Evolutionary conservation across 2,888 invertebrate genomes (phyloP), one percentile per base, ranked within the genome.

Genomic region (Ochropacha duplaris): DNA sequence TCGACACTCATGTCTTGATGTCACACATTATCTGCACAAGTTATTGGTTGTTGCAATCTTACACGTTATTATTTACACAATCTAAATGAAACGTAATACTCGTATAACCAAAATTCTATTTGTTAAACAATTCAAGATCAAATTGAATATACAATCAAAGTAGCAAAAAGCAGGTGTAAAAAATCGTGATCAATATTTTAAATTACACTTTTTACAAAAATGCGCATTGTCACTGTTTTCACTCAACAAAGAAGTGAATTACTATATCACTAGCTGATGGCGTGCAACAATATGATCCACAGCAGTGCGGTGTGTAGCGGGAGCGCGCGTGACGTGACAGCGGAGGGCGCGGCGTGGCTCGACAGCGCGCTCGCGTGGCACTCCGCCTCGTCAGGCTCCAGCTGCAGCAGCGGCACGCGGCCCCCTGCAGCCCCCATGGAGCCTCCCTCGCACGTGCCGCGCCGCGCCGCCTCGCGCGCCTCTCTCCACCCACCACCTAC

Each of bases 351-450:
- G n/a, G 66, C 76, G 54, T 64, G 64, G 56, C 75, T 65, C 2
- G 84, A 69, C 56, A 97, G 92, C 2, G 96, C 96, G 78, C 96
- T 96, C 51, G 97, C 97, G 87, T 96, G 96, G 81, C 97, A 97
- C 68, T 94, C 94, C 74, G 96, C 93, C 79, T 95, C 95, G 83
- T 96, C 96, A 22, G 95, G 94, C 65, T 94, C 94, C 66, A 96
- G 93, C 78, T 95, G 94, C 62, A 96, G 90, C 71, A 96, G 94
- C 56, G 95, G 94, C 56, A 59, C 49, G 62, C 52, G 44, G n/a
- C n/a, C n/a, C 58, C 64, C 34, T 61, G 61, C 9, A 81, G 39
- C 84, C 78, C 68, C 88, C 87, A n/a, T n/a, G 50, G 87, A 82
- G 55, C 63, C 86, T 81, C 71, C 85, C 85, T 81, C 52, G 72